Percentiles rank a stretch among this genome's conserved stretches.
phyloP scores from a whole-genome alignment of 1,140 invertebrate genomes.

The Anoplophora glabripennis region DNA sequence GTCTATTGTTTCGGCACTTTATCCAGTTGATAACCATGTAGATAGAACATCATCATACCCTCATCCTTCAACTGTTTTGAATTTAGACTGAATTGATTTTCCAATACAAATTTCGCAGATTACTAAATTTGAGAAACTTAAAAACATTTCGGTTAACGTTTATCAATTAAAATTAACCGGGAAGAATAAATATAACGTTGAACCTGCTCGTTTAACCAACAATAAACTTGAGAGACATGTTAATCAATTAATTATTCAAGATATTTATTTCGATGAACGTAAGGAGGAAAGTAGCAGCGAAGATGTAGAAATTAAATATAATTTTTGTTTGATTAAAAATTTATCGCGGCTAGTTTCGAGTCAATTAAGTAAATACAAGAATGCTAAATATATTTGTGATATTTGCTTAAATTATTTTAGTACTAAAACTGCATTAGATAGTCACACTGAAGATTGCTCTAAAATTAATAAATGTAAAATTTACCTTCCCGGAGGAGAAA shows the following conservation, averaged over 20 bases:
- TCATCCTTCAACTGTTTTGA: too few species aligned
- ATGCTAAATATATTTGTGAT: constrained; percentile 32
- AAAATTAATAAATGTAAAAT: constrained; percentile 22
- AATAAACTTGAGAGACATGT: background rate
- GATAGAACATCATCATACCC: background rate
- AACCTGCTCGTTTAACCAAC: constrained; percentile 4
- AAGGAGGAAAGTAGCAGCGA: constrained; percentile 4
- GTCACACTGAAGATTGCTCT: constrained; percentile 24
- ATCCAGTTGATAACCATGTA: background rate
- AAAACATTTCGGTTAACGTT: background rate
- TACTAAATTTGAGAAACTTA: background rate
- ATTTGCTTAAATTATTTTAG: constrained; percentile 32
- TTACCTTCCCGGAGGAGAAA: constrained; percentile 26
- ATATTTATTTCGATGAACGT: constrained; percentile 3
- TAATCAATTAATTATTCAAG: constrained; percentile 12
- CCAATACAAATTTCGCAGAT: background rate
- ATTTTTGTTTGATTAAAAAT: constrained; percentile 28
- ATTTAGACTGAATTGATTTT: constrained; percentile 4
- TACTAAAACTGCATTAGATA: too few species aligned
- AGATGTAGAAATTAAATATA: constrained; percentile 1
- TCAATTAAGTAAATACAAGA: constrained; percentile 14
- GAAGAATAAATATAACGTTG: background rate
- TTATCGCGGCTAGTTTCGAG: constrained; percentile 21
- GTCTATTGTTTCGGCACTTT: constrained; percentile 19
- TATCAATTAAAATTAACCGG: background rate